Percentiles rank a stretch among this genome's conserved stretches.
These are phyloP conservation scores for Darevskia mixta DNA, from an alignment of 2,797 vertebrate species.

Conservation along the genomic window DNA sequence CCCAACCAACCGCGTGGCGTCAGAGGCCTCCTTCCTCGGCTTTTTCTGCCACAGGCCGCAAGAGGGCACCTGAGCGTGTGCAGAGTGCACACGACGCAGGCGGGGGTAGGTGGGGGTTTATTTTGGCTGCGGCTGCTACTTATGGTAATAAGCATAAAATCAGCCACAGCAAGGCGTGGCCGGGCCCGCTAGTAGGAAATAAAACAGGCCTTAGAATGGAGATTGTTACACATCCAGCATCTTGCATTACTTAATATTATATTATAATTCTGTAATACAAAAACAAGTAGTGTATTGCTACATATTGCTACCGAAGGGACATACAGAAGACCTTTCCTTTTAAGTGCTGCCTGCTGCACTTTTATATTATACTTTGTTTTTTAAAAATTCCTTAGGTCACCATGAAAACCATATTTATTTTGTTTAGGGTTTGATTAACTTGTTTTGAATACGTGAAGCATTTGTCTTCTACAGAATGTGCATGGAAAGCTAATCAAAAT, in stretches of 20 bases:
- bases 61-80: too few species aligned
- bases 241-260: neutral
- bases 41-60: too few species aligned
- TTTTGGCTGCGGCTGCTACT: too few species aligned
- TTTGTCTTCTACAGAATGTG: constrained; percentile 2
- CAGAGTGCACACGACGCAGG: too few species aligned
- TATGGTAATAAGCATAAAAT: too few species aligned
- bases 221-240: neutral
- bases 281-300: neutral
- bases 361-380: neutral
- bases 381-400: constrained; percentile 19
- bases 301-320: neutral
- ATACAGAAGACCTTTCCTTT: neutral
- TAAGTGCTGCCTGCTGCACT: neutral
- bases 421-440: neutral
- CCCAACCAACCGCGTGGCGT: too few species aligned
- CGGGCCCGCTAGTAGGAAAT: too few species aligned
- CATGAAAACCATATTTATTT: constrained; percentile 19
- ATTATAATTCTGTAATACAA: neutral
- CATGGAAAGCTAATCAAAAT: constrained; percentile 29
- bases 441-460: constrained; percentile 40
- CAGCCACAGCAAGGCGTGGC: too few species aligned
- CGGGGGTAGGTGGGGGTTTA: too few species aligned
- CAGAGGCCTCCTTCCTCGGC: too few species aligned
- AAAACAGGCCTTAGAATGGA: neutral